Conservation (phyloP, 2,888 invertebrate species). For the Trachelus stipa region DNA sequence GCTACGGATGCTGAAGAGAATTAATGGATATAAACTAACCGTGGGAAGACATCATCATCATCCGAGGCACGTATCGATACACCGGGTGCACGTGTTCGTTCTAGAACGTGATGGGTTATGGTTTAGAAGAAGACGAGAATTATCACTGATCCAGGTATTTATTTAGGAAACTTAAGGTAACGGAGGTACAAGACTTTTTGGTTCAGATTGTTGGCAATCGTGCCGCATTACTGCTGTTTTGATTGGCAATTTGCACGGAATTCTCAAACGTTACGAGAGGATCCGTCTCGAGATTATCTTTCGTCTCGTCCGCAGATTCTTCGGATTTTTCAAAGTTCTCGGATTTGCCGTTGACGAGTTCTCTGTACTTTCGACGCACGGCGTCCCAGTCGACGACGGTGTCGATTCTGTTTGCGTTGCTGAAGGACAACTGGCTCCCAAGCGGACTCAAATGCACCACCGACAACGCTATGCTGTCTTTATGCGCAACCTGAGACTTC, state of each 20-base stretch:
- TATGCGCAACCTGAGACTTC: slow-evolving; percentile 84
- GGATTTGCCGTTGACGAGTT: slow-evolving; percentile 74
- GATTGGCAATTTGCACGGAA: slow-evolving; percentile 31
- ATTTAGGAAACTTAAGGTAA: slow-evolving; percentile 25
- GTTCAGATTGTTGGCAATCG: slow-evolving; percentile 31
- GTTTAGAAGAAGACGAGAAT: slow-evolving; percentile 6
- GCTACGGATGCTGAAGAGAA: slow-evolving; percentile 20
- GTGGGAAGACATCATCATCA: slow-evolving; percentile 12
- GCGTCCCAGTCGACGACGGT: slow-evolving; percentile 93
- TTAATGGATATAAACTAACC: slow-evolving; percentile 16
- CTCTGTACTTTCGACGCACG: slow-evolving; percentile 89
- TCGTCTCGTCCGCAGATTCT: slow-evolving; percentile 43
- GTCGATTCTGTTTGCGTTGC: slow-evolving; percentile 81
- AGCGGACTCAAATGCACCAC: slow-evolving; percentile 86
- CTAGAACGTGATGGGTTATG: neutral
- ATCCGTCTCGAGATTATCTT: slow-evolving; percentile 41
- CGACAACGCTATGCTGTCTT: slow-evolving; percentile 81
- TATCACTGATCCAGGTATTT: slow-evolving; percentile 18
- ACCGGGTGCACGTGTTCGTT: neutral
- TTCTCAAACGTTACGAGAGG: slow-evolving; percentile 37
- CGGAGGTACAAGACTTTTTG: slow-evolving; percentile 24
- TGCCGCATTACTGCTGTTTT: slow-evolving; percentile 32
- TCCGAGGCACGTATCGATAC: neutral
- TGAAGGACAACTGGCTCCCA: slow-evolving; percentile 86
- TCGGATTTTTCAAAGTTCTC: slow-evolving; percentile 69